Percentiles rank a stretch among this genome's conserved stretches.
Evolutionary conservation across 2,113 vertebrate species (phyloP).

Genomic region (Gobiocypris rarus): DNA sequence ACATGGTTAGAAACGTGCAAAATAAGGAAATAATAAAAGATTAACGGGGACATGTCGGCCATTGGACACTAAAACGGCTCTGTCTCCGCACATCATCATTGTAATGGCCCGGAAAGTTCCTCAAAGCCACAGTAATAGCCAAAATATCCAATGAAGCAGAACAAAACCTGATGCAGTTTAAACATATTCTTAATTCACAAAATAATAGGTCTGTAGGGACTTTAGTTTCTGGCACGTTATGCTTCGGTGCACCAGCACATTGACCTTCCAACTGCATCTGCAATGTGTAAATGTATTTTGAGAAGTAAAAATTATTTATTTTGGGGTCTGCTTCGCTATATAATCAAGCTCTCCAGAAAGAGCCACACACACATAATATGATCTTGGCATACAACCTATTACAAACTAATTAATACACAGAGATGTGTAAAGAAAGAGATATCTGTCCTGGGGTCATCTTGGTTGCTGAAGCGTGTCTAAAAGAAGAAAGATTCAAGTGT

Average conservation of each 20-base stretch:
- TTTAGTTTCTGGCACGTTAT: neutral
- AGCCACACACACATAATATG: neutral
- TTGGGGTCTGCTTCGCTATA: neutral
- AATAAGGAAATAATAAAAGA: conserved; percentile 4
- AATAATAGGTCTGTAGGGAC: conserved; percentile 31
- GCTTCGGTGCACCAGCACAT: neutral
- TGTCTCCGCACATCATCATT: conserved; percentile 22
- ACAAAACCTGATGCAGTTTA: conserved; percentile 31
- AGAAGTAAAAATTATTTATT: neutral
- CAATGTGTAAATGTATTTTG: conserved; percentile 1
- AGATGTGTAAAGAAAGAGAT: conserved; percentile 8
- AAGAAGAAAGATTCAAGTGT: neutral
- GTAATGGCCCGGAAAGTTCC: conserved; percentile 7
- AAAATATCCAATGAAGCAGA: conserved; percentile 34
- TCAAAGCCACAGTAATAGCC: neutral
- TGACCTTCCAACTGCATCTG: conserved; percentile 14
- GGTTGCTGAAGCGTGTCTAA: neutral
- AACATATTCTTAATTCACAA: conserved; percentile 27
- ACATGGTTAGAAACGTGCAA: neutral
- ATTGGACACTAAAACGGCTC: neutral
- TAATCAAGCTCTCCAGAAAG: neutral
- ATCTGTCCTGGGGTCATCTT: neutral
- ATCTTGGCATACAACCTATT: conserved; percentile 8
- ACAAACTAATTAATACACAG: neutral
- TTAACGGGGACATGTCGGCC: neutral